phyloP scores from a whole-genome alignment of 2,113 vertebrate genomes.

The Phalacrocorax brasilianus region DNA sequence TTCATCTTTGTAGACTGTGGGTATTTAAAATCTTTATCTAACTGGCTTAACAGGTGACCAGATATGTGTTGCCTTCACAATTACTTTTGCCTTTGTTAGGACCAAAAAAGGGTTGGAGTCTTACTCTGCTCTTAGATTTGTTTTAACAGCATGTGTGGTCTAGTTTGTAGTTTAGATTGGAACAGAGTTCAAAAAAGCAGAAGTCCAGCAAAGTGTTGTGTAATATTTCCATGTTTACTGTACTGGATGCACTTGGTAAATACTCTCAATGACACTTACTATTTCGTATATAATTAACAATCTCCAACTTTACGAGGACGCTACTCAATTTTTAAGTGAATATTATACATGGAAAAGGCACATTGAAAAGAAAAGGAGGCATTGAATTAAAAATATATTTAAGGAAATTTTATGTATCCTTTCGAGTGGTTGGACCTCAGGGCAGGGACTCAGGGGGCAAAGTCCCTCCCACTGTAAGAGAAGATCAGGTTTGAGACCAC shows the following conservation, averaged over 20 bases:
- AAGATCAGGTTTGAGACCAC: neutral
- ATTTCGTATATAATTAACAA: constrained; percentile 57
- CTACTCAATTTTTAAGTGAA: constrained; percentile 30
- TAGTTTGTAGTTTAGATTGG: constrained; percentile 73
- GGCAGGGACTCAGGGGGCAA: neutral
- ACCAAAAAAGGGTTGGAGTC: neutral
- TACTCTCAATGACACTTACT: constrained; percentile 37
- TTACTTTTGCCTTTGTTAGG: neutral
- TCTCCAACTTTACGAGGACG: constrained; percentile 37
- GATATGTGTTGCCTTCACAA: constrained; percentile 20
- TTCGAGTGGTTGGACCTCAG: neutral
- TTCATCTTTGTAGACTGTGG: neutral
- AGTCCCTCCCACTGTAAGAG: neutral
- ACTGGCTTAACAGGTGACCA: constrained; percentile 46
- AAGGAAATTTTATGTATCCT: neutral
- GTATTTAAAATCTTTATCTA: neutral
- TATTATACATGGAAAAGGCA: constrained; percentile 4
- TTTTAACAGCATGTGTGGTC: constrained; percentile 73
- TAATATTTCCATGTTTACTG: constrained; percentile 67
- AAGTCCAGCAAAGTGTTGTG: constrained; percentile 63
- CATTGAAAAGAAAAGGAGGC: neutral
- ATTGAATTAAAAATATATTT: neutral
- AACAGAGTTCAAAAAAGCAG: constrained; percentile 64
- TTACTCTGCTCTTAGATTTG: constrained; percentile 39
- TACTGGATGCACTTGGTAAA: constrained; percentile 28